These are phyloP conservation scores for Scotopteryx bipunctaria DNA, from an alignment of 2,888 invertebrate genomes.

Conservation along the genomic window DNA sequence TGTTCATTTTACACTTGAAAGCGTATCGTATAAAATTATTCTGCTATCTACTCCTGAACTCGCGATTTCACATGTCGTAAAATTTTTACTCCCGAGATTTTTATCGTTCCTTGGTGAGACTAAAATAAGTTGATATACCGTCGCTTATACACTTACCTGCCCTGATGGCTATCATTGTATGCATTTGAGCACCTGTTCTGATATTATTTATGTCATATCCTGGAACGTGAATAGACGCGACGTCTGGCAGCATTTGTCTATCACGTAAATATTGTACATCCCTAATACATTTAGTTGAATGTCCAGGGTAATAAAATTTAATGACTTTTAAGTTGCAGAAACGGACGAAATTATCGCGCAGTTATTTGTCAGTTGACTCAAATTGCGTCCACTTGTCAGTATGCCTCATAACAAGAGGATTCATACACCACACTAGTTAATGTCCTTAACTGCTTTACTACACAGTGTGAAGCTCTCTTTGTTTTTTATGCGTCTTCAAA, in stretches of 20 bases:
- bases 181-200: slow-evolving; percentile 63
- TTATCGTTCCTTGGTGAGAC: slow-evolving; percentile 52
- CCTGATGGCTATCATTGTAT: slow-evolving; percentile 56
- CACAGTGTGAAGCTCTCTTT: no score
- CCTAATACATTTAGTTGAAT: slow-evolving; percentile 25
- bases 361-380: neutral
- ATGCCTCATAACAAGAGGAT: no score
- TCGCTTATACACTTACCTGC: slow-evolving; percentile 47
- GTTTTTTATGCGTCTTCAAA: no score
- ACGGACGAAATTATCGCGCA: slow-evolving; percentile 1
- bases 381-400: no score
- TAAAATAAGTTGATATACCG: slow-evolving; percentile 56
- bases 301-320: slow-evolving; percentile 15
- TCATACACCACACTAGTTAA: no score
- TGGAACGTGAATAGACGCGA: slow-evolving; percentile 49
- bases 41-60: slow-evolving; percentile 55
- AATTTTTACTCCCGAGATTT: slow-evolving; percentile 60
- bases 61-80: slow-evolving; percentile 64
- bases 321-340: slow-evolving; percentile 12
- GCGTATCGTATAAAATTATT: slow-evolving; percentile 60
- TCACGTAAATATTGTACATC: slow-evolving; percentile 47
- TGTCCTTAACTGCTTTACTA: no score
- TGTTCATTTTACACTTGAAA: slow-evolving; percentile 57
- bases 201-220: slow-evolving; percentile 59
- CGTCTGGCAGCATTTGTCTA: slow-evolving; percentile 45